Percentiles rank a stretch among this genome's conserved stretches.
Evolutionary conservation across 2,888 invertebrate species (phyloP).

Genomic region (Eupithecia inturbata): DNA sequence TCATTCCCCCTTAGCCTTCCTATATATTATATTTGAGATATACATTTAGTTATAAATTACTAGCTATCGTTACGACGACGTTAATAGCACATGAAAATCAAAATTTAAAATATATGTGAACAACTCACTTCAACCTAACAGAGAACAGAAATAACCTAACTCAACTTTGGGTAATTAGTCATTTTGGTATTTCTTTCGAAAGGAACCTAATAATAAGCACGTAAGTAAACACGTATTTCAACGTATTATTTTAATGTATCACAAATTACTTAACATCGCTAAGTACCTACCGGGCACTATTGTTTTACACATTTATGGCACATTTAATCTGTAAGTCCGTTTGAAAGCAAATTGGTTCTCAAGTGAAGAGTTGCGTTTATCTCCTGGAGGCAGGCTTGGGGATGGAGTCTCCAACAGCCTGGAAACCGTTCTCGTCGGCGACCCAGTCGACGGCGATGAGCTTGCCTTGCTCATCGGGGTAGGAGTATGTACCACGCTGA

Average conservation of each 20-base stretch:
- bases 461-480: constrained; percentile 83
- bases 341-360: constrained; percentile 12
- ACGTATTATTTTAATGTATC: constrained; percentile 6
- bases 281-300: constrained; percentile 6
- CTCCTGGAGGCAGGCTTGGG: constrained; percentile 78
- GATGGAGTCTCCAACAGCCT: constrained; percentile 85
- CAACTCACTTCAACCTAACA: background rate
- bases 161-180: background rate
- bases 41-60: background rate
- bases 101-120: too few species aligned
- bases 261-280: constrained; percentile 19
- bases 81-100: too few species aligned
- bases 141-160: background rate
- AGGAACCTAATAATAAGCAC: background rate
- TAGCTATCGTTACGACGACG: background rate
- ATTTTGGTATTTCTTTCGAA: background rate
- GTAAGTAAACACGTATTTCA: background rate
- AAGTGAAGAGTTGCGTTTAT: constrained; percentile 44
- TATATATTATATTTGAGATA: background rate
- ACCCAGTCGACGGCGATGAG: constrained; percentile 79
- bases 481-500: constrained; percentile 85
- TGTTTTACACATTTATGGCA: constrained; percentile 18
- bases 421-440: constrained; percentile 87
- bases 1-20: background rate
- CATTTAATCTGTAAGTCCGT: constrained; percentile 17